Percentiles rank a stretch among this genome's conserved stretches.
These are phyloP conservation scores for Sepiola atlantica DNA, from an alignment of 2,888 invertebrate genomes.

Conservation along the genomic window DNA sequence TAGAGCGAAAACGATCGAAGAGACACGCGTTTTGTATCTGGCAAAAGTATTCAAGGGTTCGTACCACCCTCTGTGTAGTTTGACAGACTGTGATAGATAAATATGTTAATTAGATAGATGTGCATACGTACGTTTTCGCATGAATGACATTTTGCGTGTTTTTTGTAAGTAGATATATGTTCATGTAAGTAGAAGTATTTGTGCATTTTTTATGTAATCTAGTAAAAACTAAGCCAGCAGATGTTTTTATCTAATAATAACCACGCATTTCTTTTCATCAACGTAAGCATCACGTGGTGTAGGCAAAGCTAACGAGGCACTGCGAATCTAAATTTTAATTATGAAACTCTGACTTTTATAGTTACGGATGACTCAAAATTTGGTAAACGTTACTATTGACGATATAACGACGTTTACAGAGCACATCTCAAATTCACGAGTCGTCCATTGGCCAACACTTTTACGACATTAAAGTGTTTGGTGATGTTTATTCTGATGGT, in stretches of 20 bases:
- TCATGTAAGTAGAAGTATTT: not conserved
- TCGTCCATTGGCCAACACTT: too few relatives aligned
- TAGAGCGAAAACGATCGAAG: not conserved
- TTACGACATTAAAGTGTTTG: too few relatives aligned
- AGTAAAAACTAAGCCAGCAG: not conserved
- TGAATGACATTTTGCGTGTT: not conserved
- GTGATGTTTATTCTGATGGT: too few relatives aligned
- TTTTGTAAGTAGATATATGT: not conserved
- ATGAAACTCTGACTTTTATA: too few relatives aligned
- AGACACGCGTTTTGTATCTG: not conserved
- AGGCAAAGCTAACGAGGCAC: too few relatives aligned
- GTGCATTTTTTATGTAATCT: not conserved
- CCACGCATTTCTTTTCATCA: not conserved
- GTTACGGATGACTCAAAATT: too few relatives aligned
- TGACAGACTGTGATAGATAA: not conserved
- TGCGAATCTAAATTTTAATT: too few relatives aligned
- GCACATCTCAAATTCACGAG: too few relatives aligned
- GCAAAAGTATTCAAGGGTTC: not conserved
- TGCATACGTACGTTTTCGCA: not conserved
- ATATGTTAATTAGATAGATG: not conserved
- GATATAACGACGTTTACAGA: too few relatives aligned
- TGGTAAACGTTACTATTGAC: too few relatives aligned
- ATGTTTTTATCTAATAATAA: not conserved
- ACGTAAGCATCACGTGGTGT: not conserved
- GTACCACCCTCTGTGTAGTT: not conserved